Base-by-base conservation (phyloP, 2,888 invertebrate genomes). In the Pandemis heparana region DNA sequence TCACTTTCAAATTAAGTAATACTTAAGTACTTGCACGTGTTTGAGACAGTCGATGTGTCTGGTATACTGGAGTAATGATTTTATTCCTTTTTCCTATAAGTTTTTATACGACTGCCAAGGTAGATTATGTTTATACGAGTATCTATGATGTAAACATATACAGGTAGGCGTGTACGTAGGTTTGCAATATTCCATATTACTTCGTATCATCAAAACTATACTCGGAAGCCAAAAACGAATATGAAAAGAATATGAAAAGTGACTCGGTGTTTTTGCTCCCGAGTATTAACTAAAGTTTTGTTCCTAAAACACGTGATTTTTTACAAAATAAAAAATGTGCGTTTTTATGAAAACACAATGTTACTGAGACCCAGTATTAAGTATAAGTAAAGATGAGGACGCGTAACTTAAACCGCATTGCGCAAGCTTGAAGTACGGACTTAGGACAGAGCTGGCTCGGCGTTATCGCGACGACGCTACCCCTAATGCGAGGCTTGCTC, bases 321-420 rank as follows among this genome's bases (percentile, higher is more conserved):
- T 51, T 16, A n/a, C 51, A 51, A 51, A 51, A n/a, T 16, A 16
- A 48, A 51, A n/a, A n/a, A n/a, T n/a, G 5, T 51, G 7, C 51
- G 16, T 51, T n/a, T 7, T n/a, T 7, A 16, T 5, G 7, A 6
- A 16, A 16, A n/a, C 51, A 51, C 51, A 16, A 5, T 43, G 5
- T 43, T 5, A 43, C 48, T 48, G 48, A 48, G 14, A n/a, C 6
- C 12, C 48, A 48, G 14, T 48, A 14, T 51, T 39, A 66, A 59
- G 71, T 51, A 39, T 60, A 65, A 70, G 56, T 64, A 60, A 70
- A 71, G 64, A 71, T 65, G 70, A 70, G 64, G 56, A 61, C 60
- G 71, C 66, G 66, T 66, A 66, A 66, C 60, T 72, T 62, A 41
- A 72, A 67, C 72, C 72, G 72, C 72, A 72, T 67, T 72, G 72